Evolutionary conservation across 2,888 invertebrate species (phyloP).

Genomic region (Bruchidius siliquastri): DNA sequence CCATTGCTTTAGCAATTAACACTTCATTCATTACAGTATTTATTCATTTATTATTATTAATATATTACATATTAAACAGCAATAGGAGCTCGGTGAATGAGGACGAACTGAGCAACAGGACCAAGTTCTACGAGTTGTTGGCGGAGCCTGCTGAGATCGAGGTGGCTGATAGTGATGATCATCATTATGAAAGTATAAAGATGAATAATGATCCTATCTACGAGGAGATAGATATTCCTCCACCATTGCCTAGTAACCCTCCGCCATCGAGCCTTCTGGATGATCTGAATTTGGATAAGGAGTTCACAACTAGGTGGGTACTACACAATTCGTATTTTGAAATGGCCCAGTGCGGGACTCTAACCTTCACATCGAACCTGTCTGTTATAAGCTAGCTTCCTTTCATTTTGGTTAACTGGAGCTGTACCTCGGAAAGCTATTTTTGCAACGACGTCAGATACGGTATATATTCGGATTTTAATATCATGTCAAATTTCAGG

Average conservation of each 20-base stretch:
- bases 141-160: constrained; percentile 67
- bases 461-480: too few species aligned
- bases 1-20: too few species aligned
- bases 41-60: too few species aligned
- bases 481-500: constrained; percentile 24
- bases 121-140: constrained; percentile 69
- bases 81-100: constrained; percentile 51
- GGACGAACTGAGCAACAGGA: constrained; percentile 59
- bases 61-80: constrained; percentile 22
- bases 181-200: constrained; percentile 71
- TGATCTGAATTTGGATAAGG: constrained; percentile 66
- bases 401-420: too few species aligned
- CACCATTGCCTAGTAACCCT: constrained; percentile 72
- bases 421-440: too few species aligned
- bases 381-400: too few species aligned
- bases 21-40: too few species aligned
- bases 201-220: constrained; percentile 72
- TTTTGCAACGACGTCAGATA: too few species aligned
- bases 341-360: too few species aligned
- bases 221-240: constrained; percentile 74
- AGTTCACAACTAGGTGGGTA: constrained; percentile 55
- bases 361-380: too few species aligned
- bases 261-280: constrained; percentile 64
- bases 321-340: too few species aligned
- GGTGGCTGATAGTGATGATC: constrained; percentile 62